phyloP scores from a whole-genome alignment of 2,797 vertebrate genomes.

The Delichon dasypus region DNA sequence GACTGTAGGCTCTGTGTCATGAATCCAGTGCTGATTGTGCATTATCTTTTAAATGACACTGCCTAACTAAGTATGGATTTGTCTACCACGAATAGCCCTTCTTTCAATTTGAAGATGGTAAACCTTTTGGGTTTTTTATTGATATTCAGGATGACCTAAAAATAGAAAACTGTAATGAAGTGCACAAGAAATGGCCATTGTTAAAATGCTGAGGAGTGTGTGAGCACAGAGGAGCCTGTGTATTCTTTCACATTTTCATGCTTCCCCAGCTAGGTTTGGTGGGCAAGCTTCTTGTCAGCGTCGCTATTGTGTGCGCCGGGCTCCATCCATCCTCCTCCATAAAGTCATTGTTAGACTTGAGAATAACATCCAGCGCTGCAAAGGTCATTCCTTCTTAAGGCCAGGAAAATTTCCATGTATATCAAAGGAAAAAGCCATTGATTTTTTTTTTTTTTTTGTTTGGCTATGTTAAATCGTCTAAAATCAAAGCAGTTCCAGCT shows the following conservation, averaged over 20 bases:
- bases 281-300: background rate
- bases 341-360: background rate
- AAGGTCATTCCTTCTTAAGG: background rate
- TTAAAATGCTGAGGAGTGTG: background rate
- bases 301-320: background rate
- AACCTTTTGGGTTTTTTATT: slow-evolving; percentile 13
- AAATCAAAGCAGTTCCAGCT: background rate
- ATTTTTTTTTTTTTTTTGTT: background rate
- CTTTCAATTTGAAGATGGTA: slow-evolving; percentile 25
- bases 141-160: slow-evolving; percentile 29
- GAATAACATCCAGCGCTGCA: background rate
- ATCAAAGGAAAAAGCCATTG: background rate
- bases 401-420: background rate
- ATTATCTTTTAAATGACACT: slow-evolving; percentile 53
- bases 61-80: slow-evolving; percentile 71
- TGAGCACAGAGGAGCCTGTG: background rate
- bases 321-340: background rate
- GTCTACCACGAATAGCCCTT: background rate
- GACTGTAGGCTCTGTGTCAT: slow-evolving; percentile 4
- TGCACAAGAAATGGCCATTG: background rate
- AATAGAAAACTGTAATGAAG: slow-evolving; percentile 32
- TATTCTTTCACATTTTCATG: background rate
- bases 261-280: background rate
- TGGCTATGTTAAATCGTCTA: background rate
- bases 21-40: slow-evolving; percentile 59